These are phyloP conservation scores for Dascillus cervinus DNA, from an alignment of 2,888 invertebrate genomes.

Conservation along the genomic window DNA sequence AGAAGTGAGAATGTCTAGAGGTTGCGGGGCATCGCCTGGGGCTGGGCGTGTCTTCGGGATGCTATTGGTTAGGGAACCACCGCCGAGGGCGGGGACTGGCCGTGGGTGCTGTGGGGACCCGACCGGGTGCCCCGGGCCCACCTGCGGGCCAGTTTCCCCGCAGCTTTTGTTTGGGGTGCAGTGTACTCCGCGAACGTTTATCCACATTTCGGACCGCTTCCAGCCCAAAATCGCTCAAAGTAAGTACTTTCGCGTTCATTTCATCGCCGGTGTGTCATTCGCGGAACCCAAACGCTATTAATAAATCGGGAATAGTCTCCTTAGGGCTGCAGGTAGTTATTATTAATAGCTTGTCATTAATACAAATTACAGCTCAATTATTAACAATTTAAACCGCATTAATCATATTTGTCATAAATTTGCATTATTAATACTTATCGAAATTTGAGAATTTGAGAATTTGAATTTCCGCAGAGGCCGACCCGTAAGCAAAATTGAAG, in stretches of 20 bases:
- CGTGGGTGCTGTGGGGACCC: constrained; percentile 26
- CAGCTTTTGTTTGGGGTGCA: constrained; percentile 30
- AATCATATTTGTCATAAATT: constrained; percentile 29
- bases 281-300: no score
- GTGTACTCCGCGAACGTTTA: constrained; percentile 12
- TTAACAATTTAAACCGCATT: constrained; percentile 30
- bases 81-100: constrained; percentile 34
- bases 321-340: constrained; percentile 24
- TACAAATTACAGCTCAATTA: constrained; percentile 31
- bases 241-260: no score
- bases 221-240: not conserved
- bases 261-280: no score
- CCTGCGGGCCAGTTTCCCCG: constrained; percentile 36
- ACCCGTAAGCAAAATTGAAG: not conserved
- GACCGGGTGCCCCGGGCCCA: constrained; percentile 30
- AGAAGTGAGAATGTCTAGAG: no score
- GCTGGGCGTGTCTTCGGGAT: constrained; percentile 38
- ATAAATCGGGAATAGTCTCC: no score
- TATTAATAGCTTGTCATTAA: constrained; percentile 32
- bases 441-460: constrained; percentile 1
- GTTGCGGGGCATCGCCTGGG: constrained; percentile 28
- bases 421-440: constrained; percentile 19
- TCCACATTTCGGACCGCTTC: not conserved
- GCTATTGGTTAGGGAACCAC: constrained; percentile 33
- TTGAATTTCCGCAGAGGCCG: not conserved